Evolutionary conservation across 2,888 invertebrate genomes (phyloP), one percentile per base, ranked within the genome.

Genomic region (Cosmia trapezina): DNA sequence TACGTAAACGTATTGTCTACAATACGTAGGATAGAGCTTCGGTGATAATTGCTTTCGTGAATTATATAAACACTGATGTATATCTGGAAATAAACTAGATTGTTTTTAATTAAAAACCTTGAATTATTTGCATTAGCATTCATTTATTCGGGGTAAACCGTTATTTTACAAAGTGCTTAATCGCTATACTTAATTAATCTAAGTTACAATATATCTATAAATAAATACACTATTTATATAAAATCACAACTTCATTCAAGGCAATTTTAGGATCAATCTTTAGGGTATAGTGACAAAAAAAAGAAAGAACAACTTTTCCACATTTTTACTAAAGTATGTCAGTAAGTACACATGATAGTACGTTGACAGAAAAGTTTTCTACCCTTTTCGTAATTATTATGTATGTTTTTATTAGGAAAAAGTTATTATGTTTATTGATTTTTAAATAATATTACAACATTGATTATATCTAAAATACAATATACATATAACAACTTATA

Each of bases 161-260:
- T 88, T 90, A 91, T 88, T 90, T 88, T 91, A 93, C 91, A 93
- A 91, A 90, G 87, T 88, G 86, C 90, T 90, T 91, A 91, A 22
- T 84, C 70, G 75, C 81, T 81, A 80, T 66, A 71, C 86, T 89
- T 72, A 78, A 70, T 53, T 72, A 77, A 66, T 47, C 84, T 85
- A 88, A 78, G 79, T 87, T 89, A 89, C 74, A 82, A 74, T 83
- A 87, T 87, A 88, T 85, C 84, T 89, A 88, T 89, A 80, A 90
- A 94, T 93, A 94, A 93, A 94, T 94, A 93, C 89, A 91, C 87
- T 89, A 81, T 89, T 88, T 83, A 85, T 87, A 83, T 87, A 85
- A 88, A 91, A 93, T 94, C 94, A 94, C 94, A 94, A 91, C 90
- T 86, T 90, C 83, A 86, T 90, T 87, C 83, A 94, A 94, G 93